Percentiles rank a stretch among this genome's conserved stretches.
phyloP scores from a whole-genome alignment of 2,113 vertebrate species.

The Ancistrus triradiatus region DNA sequence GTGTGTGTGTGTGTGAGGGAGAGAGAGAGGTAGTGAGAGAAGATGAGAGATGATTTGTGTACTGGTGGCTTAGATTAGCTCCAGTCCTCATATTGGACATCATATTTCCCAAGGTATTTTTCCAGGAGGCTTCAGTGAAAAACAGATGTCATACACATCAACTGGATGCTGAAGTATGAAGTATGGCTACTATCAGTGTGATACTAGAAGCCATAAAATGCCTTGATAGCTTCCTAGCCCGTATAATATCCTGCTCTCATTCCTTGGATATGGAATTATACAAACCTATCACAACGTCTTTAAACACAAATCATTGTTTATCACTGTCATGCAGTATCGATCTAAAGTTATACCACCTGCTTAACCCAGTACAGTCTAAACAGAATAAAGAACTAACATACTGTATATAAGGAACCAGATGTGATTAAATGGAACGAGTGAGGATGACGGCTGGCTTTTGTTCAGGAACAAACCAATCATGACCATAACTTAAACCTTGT shows the following conservation, averaged over 20 bases:
- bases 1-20: slow-evolving; percentile 12
- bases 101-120: slow-evolving; percentile 61
- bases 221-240: slow-evolving; percentile 30
- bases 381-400: neutral
- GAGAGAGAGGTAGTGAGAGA: slow-evolving; percentile 6
- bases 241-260: slow-evolving; percentile 37
- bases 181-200: slow-evolving; percentile 48
- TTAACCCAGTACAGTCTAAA: neutral
- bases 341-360: neutral
- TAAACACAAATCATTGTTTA: slow-evolving; percentile 35
- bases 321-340: slow-evolving; percentile 14
- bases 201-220: slow-evolving; percentile 38
- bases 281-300: slow-evolving; percentile 33
- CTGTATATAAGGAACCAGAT: neutral
- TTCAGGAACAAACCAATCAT: too few relatives aligned
- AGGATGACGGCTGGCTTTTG: too few relatives aligned
- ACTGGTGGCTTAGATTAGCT: slow-evolving; percentile 57
- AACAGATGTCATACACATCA: slow-evolving; percentile 57
- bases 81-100: slow-evolving; percentile 56
- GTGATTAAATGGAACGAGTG: too few relatives aligned
- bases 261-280: slow-evolving; percentile 28
- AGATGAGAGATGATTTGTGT: slow-evolving; percentile 54
- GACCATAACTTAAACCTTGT: too few relatives aligned
- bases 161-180: slow-evolving; percentile 47
- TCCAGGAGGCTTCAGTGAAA: slow-evolving; percentile 53